Conservation (phyloP, 2,797 vertebrate genomes). For the Scyliorhinus canicula region DNA sequence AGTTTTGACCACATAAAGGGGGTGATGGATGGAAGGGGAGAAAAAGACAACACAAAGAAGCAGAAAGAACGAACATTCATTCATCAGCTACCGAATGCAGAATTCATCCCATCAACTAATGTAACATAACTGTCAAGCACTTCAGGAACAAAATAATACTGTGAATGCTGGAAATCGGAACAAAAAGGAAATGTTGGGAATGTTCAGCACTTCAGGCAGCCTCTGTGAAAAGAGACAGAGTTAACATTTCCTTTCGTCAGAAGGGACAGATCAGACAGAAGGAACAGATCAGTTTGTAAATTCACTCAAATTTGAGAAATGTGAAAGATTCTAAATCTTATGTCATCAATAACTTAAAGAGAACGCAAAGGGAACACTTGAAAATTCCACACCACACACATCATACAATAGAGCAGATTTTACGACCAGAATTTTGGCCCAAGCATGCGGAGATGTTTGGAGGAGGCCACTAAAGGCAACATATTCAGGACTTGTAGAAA, state of each 20-base stretch:
- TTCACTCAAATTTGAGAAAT: not conserved
- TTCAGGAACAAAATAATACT: not conserved
- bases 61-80: not conserved
- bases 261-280: not conserved
- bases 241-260: not conserved
- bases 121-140: not conserved
- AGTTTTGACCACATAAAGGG: not conserved
- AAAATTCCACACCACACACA: not conserved
- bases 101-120: not conserved
- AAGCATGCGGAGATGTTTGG: no score
- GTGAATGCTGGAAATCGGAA: not conserved
- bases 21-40: no score
- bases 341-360: not conserved
- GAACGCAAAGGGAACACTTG: not conserved
- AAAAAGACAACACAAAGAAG: not conserved
- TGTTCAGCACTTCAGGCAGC: not conserved
- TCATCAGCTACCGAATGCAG: not conserved
- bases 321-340: not conserved
- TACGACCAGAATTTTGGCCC: not conserved
- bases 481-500: not conserved
- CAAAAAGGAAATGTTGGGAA: not conserved
- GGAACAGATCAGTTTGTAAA: not conserved
- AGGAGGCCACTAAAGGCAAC: no score
- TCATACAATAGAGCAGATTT: not conserved
- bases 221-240: not conserved